Conservation (phyloP, 2,888 invertebrate genomes). For the Oscheius sp. region DNA sequence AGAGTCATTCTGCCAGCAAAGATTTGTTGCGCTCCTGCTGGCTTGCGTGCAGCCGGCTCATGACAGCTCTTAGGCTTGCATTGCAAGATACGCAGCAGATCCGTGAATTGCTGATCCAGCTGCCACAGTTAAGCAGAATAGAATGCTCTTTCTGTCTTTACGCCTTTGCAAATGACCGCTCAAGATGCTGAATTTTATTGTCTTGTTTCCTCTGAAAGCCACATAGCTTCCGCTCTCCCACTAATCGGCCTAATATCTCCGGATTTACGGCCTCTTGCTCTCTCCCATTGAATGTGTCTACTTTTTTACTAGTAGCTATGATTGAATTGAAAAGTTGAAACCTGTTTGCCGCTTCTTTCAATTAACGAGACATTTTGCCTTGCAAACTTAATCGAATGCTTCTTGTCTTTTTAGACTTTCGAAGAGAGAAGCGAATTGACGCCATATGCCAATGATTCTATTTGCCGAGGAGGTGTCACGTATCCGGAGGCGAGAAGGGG, state of each 20-base stretch:
- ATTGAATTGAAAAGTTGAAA: too few species aligned
- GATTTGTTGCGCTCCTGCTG: conserved; percentile 9
- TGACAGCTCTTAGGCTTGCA: background rate
- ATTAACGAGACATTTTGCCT: background rate
- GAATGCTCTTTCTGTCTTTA: background rate
- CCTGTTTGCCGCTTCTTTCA: conserved; percentile 9
- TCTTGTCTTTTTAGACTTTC: background rate
- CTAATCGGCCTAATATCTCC: conserved; percentile 24
- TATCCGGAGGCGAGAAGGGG: too few species aligned
- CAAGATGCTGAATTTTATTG: background rate
- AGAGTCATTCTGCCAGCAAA: background rate
- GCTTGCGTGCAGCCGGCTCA: background rate
- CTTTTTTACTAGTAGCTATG: background rate
- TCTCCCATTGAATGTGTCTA: background rate
- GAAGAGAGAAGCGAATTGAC: background rate
- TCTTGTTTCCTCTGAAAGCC: background rate
- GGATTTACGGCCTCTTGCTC: conserved; percentile 17
- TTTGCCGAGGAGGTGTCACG: conserved; percentile 2
- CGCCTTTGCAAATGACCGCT: conserved; percentile 13
- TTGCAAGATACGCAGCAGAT: background rate
- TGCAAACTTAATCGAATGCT: background rate
- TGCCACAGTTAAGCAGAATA: background rate
- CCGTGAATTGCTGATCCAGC: background rate
- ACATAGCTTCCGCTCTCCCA: background rate
- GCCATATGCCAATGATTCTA: background rate